phyloP scores from a whole-genome alignment of 2,113 vertebrate genomes.

The Bubo blakistoni region DNA sequence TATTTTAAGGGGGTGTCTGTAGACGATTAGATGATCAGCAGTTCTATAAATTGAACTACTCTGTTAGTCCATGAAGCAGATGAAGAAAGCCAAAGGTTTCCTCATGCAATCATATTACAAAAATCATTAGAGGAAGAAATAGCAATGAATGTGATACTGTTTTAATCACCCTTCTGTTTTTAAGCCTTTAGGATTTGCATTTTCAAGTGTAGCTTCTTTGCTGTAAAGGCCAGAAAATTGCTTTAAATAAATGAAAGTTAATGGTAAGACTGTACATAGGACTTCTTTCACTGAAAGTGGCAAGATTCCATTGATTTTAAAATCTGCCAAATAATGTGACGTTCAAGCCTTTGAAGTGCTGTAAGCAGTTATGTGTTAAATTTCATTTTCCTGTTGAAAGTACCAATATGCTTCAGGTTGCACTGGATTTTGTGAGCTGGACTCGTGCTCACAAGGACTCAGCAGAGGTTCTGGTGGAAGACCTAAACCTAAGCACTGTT shows the following conservation, averaged over 20 bases:
- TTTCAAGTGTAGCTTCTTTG: not conserved
- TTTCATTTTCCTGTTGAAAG: not conserved
- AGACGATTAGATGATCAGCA: not conserved
- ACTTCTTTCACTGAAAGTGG: not conserved
- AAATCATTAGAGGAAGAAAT: not conserved
- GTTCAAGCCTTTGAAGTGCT: not conserved
- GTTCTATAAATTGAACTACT: not conserved
- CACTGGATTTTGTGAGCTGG: not conserved
- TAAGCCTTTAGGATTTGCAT: not conserved
- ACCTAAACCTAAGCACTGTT: not conserved
- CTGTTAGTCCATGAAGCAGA: not conserved
- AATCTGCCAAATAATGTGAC: not conserved
- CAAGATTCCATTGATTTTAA: not conserved
- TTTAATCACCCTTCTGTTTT: not conserved
- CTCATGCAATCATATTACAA: not conserved
- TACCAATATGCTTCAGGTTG: not conserved
- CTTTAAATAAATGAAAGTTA: not conserved
- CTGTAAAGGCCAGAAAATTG: not conserved
- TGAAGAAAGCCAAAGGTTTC: not conserved
- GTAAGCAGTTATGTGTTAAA: not conserved
- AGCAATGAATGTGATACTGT: not conserved
- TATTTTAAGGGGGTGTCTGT: not conserved
- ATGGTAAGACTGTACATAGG: not conserved
- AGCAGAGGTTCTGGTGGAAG: not conserved
- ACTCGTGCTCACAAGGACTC: not conserved